phyloP scores from a whole-genome alignment of 2,888 invertebrate genomes.

The Polylopha cassiicola region DNA sequence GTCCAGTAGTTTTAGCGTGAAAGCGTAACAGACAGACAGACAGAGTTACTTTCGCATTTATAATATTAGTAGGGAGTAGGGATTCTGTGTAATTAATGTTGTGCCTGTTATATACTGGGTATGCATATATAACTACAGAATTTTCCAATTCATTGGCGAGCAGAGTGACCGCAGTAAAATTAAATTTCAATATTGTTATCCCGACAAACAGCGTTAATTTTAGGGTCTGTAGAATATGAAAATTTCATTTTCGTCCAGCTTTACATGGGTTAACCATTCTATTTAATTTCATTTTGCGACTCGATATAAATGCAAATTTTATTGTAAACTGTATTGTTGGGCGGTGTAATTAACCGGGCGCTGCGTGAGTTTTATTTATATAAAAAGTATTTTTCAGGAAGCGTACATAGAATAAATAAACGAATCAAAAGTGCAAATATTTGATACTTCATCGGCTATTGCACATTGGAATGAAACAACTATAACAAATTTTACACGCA shows the following conservation, averaged over 20 bases:
- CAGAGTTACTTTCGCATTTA: too few species aligned
- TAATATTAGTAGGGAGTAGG: too few species aligned
- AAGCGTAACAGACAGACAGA: too few species aligned
- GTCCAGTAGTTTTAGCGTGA: too few species aligned
- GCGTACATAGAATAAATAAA: not conserved
- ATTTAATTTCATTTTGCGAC: slow-evolving; percentile 46
- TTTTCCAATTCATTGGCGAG: slow-evolving; percentile 6
- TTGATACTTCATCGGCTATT: too few species aligned
- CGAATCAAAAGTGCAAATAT: too few species aligned
- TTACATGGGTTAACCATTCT: slow-evolving; percentile 35
- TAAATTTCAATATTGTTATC: slow-evolving; percentile 48
- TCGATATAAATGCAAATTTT: slow-evolving; percentile 56
- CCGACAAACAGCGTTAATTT: slow-evolving; percentile 51
- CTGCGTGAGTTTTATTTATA: slow-evolving; percentile 12
- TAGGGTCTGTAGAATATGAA: slow-evolving; percentile 34
- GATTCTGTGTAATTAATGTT: too few species aligned
- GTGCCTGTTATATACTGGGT: too few species aligned
- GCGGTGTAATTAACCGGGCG: slow-evolving; percentile 36
- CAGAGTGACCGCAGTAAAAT: slow-evolving; percentile 29
- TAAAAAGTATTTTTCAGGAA: slow-evolving; percentile 4
- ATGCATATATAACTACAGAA: too few species aligned
- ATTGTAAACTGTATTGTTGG: slow-evolving; percentile 38
- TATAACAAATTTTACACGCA: too few species aligned
- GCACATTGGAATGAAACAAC: too few species aligned
- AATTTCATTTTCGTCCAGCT: slow-evolving; percentile 39